Evolutionary conservation across 2,888 invertebrate genomes (phyloP), one percentile per base, ranked within the genome.

Genomic region (Catonia carolina): DNA sequence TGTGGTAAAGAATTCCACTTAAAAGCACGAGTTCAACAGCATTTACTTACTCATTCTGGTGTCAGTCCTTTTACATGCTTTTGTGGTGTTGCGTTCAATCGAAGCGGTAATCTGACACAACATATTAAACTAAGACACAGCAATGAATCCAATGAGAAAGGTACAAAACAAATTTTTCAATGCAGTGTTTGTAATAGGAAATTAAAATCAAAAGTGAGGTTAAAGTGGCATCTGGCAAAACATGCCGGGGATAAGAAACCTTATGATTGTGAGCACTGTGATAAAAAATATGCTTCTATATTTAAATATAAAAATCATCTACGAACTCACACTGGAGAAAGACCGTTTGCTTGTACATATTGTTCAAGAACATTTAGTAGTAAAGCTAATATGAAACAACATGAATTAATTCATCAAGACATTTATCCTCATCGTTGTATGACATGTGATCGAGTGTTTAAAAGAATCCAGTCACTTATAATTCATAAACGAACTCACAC

Each of bases 191-290:
- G 45, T 20, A 45, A 45, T 22, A 22, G 45, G 5, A 18, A 23
- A 14, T n/a, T 45, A n/a, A 45, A 45, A 14, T 23, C 22, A 2
- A 18, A 45, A 6, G 3, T 18, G n/a, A 45, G n/a, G 22, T 27
- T 45, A 3, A 22, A 27, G 22, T 45, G 45, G 45, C 45, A 45
- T 45, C 14, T 14, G n/a, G 45, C 45, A 23, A 2, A 45, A 27
- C 45, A 45, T 15, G 14, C 2, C 5, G 45, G 45, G 6, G 45
- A 45, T 22, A 45, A 45, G 27, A 45, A 45, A 27, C 45, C 45
- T 6, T 45, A 23, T n/a, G 45, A 45, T 12, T 45, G 45, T 14
- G 22, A 45, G 2, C 5, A 12, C 2, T 45, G 45, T 15, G 22
- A 18, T 3, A 4, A 27, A 23, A n/a, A 27, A 22, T 45, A 23